A percentile compares a stretch with the other conserved stretches of the same genome.
phyloP scores from a whole-genome alignment of 92 coral and sea anemone species.

The Virgularia gustaviana region DNA sequence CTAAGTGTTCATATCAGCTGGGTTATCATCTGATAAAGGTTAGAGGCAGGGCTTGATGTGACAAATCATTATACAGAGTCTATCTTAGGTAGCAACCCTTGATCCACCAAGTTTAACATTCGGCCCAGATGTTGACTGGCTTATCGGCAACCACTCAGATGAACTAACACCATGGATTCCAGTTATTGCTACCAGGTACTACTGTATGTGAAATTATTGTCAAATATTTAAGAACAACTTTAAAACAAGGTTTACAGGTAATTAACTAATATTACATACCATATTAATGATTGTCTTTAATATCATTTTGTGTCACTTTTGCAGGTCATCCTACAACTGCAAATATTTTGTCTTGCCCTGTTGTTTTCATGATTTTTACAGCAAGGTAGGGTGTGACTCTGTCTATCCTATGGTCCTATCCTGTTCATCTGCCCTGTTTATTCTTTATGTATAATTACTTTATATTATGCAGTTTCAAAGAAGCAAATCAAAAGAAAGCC shows the following conservation, averaged over 20 bases:
- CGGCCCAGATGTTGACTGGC: constrained; percentile 85
- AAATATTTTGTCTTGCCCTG: constrained; percentile 91
- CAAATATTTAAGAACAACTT: too few species aligned
- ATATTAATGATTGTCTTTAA: neutral
- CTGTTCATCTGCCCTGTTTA: neutral
- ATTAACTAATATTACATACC: too few species aligned
- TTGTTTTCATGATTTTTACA: constrained; percentile 83
- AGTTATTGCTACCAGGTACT: constrained; percentile 89
- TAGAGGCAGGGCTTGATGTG: neutral
- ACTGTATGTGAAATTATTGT: too few species aligned
- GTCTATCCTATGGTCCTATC: neutral
- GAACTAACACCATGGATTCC: constrained; percentile 99
- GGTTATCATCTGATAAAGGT: neutral
- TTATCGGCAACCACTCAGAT: constrained; percentile 97
- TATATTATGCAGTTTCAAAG: constrained; percentile 92
- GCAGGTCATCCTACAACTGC: constrained; percentile 75
- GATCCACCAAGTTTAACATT: constrained; percentile 77
- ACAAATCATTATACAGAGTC: neutral
- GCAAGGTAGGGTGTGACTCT: constrained; percentile 87
- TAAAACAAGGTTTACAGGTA: too few species aligned
- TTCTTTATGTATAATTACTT: neutral
- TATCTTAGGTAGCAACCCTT: constrained; percentile 64
- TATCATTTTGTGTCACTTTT: constrained; percentile 12
- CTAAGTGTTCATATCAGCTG: too few species aligned
- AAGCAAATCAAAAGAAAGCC: constrained; percentile 61